Evolutionary conservation across 2,113 vertebrate genomes (phyloP).

Genomic region (Gavialis gangeticus): DNA sequence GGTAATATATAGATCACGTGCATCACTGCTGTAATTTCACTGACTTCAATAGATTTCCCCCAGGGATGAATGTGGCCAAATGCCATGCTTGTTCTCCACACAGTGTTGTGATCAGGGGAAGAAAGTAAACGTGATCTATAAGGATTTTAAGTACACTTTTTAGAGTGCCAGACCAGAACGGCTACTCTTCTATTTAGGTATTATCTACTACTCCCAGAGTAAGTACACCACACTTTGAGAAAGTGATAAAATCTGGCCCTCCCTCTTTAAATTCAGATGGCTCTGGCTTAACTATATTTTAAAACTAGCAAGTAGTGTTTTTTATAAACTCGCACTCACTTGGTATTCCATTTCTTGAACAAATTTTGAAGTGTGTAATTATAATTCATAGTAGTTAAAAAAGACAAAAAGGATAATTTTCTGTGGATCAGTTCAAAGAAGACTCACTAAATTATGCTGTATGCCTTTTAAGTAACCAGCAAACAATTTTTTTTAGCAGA

Average conservation of each 20-base stretch:
- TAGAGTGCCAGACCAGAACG: not conserved
- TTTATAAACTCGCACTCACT: not conserved
- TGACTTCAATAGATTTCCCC: not conserved
- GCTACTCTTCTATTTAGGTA: not conserved
- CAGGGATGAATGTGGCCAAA: not conserved
- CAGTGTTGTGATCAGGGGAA: not conserved
- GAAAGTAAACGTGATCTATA: not conserved
- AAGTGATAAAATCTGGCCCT: not conserved
- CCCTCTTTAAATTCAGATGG: not conserved
- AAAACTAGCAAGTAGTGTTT: not conserved
- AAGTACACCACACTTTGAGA: not conserved
- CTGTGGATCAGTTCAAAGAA: not conserved
- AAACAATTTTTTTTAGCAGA: not conserved
- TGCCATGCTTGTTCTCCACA: not conserved
- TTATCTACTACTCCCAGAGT: not conserved
- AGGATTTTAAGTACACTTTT: not conserved
- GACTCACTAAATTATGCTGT: not conserved
- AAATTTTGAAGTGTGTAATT: not conserved
- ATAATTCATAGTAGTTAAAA: not conserved
- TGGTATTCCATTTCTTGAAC: not conserved
- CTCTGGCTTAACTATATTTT: constrained; percentile 11
- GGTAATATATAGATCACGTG: not conserved
- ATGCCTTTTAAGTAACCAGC: not conserved
- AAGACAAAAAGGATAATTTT: not conserved
- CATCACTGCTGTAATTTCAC: not conserved